Evolutionary conservation across 2,888 invertebrate species (phyloP).

Genomic region (Ischnus inquisitorius): DNA sequence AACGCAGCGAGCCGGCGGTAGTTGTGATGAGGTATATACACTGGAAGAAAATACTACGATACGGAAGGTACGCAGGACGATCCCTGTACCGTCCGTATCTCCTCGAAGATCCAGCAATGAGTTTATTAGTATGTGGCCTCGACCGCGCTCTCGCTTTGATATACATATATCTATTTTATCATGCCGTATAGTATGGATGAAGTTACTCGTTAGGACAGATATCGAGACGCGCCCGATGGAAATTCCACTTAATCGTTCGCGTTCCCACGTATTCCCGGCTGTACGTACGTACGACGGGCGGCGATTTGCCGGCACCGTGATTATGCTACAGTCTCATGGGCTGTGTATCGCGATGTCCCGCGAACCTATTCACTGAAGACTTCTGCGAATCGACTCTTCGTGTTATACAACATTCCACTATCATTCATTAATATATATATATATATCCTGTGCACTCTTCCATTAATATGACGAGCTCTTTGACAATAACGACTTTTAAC

Average conservation of each 20-base stretch:
- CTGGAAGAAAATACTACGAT: not conserved
- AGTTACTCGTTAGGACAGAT: conserved; percentile 51
- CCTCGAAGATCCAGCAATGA: conserved; percentile 45
- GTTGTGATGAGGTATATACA: no score
- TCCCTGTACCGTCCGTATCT: conserved; percentile 32
- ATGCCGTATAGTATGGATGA: not conserved
- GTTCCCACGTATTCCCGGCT: conserved; percentile 68
- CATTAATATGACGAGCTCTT: not conserved
- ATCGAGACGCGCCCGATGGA: conserved; percentile 69
- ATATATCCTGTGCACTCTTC: not conserved
- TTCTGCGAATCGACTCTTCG: conserved; percentile 35
- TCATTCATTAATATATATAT: not conserved
- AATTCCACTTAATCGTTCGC: conserved; percentile 71
- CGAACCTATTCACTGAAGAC: conserved; percentile 2
- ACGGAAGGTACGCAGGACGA: not conserved
- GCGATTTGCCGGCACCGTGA: conserved; percentile 49
- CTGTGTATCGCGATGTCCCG: conserved; percentile 58
- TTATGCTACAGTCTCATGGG: conserved; percentile 31
- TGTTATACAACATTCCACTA: conserved; percentile 3
- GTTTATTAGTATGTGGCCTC: conserved; percentile 53
- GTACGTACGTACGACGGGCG: conserved; percentile 43
- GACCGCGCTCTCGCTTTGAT: conserved; percentile 63
- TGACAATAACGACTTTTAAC: not conserved
- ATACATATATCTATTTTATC: conserved; percentile 32
- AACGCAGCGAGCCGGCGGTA: no score